Evolutionary conservation across 1,140 invertebrate species (phyloP).

Genomic region (Lamellibrachia luymesi): DNA sequence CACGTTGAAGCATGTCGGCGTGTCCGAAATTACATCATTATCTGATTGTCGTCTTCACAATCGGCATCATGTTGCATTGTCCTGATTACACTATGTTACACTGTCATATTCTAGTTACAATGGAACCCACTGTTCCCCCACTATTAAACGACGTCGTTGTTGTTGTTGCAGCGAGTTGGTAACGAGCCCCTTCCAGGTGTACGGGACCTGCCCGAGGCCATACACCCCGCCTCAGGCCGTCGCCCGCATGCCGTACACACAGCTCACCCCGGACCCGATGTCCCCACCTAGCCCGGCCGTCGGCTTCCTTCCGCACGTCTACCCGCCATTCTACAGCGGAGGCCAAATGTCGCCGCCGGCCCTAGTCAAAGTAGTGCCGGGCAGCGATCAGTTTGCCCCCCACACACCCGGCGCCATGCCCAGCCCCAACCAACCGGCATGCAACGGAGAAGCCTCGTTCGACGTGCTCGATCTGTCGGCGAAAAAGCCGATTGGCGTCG

Average conservation of each 20-base stretch:
- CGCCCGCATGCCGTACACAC: background rate
- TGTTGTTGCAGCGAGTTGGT: background rate
- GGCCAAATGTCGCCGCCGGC: background rate
- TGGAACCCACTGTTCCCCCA: background rate
- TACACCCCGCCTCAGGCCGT: background rate
- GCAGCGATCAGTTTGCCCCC: background rate
- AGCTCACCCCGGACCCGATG: background rate
- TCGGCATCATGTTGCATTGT: too few species aligned
- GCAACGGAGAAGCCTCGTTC: background rate
- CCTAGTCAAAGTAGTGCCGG: background rate
- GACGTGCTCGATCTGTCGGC: constrained; percentile 11
- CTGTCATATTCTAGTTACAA: too few species aligned
- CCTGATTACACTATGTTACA: too few species aligned
- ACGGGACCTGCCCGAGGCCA: background rate
- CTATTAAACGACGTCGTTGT: background rate
- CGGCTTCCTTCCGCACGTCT: background rate
- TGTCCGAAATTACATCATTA: too few species aligned
- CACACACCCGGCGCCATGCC: background rate
- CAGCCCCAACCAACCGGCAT: background rate
- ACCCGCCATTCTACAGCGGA: background rate
- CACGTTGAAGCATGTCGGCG: too few species aligned
- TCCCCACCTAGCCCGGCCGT: background rate
- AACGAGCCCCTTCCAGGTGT: background rate
- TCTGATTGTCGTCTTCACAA: too few species aligned
- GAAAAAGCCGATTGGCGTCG: background rate